Conservation (phyloP, 2,888 invertebrate species). For the Lasiommata megera region DNA sequence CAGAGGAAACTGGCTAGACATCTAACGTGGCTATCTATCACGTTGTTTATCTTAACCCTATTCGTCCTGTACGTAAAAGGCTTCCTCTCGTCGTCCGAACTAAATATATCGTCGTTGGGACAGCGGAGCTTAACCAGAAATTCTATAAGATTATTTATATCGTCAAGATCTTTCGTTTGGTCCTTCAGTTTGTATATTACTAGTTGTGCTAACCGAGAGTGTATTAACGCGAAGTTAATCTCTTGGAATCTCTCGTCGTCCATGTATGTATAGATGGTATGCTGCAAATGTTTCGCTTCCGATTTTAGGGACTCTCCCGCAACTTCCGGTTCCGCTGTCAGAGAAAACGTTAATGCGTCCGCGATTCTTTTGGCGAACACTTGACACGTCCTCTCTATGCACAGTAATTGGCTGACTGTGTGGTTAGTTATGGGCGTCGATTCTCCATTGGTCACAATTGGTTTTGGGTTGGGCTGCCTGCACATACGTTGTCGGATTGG, state of each 20-base stretch:
- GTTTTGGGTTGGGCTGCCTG: slow-evolving; percentile 53
- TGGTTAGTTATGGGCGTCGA: slow-evolving; percentile 49
- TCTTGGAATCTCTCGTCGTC: slow-evolving; percentile 84
- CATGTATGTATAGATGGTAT: slow-evolving; percentile 85
- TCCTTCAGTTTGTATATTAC: slow-evolving; percentile 82
- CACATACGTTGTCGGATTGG: slow-evolving; percentile 58
- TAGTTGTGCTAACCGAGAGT: slow-evolving; percentile 84
- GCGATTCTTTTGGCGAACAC: slow-evolving; percentile 87
- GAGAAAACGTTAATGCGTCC: slow-evolving; percentile 81
- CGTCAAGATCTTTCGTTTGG: slow-evolving; percentile 64
- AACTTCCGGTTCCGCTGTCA: slow-evolving; percentile 78
- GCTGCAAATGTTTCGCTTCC: slow-evolving; percentile 86
- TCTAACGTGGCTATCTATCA: slow-evolving; percentile 62
- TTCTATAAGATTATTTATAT: slow-evolving; percentile 61
- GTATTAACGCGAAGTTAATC: slow-evolving; percentile 84
- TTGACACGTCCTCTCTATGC: slow-evolving; percentile 72
- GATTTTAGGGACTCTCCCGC: slow-evolving; percentile 82
- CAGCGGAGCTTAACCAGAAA: slow-evolving; percentile 63
- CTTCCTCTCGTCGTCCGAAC: slow-evolving; percentile 80
- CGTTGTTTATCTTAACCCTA: slow-evolving; percentile 53
- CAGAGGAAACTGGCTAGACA: slow-evolving; percentile 70
- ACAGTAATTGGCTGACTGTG: slow-evolving; percentile 64
- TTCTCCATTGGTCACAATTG: slow-evolving; percentile 50
- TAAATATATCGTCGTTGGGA: slow-evolving; percentile 78
- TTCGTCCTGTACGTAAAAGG: slow-evolving; percentile 49